Base-by-base conservation (phyloP, 2,797 vertebrate species). In the Dermochelys coriacea region DNA sequence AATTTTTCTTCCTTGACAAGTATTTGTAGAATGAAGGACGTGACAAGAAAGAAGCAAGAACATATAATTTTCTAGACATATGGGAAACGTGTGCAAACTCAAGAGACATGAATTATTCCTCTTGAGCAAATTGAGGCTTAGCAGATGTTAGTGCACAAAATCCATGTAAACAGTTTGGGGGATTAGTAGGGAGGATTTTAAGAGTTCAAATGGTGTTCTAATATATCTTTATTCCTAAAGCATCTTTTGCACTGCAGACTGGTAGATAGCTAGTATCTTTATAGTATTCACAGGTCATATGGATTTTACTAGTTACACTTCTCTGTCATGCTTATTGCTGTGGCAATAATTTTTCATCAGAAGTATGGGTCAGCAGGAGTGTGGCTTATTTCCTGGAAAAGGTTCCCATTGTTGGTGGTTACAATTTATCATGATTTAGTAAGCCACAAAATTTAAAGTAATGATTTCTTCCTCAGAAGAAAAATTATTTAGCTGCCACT, bases 1-100 rank as follows among this genome's bases (percentile, higher is more conserved):
- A 97, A 94, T 96, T 98, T 98, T 97, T 97, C 96, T 97, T 97
- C 91, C 95, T 89, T 95, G 85, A 93, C 93, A 97, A 97, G 93
- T 91, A 82, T 83, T 94, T 92, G 82, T 93, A 94, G 93, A 95
- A 98, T 90, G 92, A 97, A 98, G 97, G 96, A 89, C 94, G 91
- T 93, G 92, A 94, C 93, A 94, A 95, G 96, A 97, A 97, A 97
- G 78, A 93, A 97, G 94, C 91, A 87, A 96, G 96, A 97, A 90
- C 95, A 96, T 93, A 97, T 97, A 94, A 96, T 98, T 97, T 97
- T 94, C 95, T 88, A 94, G 87, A 96, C 95, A 94, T 95, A 89
- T 79, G 64, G 94, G 96, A 96, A 97, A 95, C 94, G 96, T 96
- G 96, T 97, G 90, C 95, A 97, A 96, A 97, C 96, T 97, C 95